Base-by-base conservation (phyloP, 1,140 invertebrate genomes). In the Phortica variegata region DNA sequence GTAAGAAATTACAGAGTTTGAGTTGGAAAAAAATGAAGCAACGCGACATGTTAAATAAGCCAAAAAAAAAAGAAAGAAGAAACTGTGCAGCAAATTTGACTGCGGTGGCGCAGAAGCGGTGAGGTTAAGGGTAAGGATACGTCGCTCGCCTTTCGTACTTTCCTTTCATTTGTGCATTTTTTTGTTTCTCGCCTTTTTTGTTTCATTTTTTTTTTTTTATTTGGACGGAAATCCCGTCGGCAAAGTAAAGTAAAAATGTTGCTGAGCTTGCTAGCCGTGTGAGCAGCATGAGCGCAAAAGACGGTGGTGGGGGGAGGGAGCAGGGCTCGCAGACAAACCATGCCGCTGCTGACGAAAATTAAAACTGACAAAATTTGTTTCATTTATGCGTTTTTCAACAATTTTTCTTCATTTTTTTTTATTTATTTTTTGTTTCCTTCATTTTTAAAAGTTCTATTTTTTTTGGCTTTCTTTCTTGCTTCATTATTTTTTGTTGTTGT, bases 361-460 rank as follows among this genome's bases (percentile, higher is more conserved):
- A 63, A 68, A 69, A 68, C 63, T 68, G 63, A 68, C 63, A 68
- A 68, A 68, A 68, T 69, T 68, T 68, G 63, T 68, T 52, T 26
- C 23, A 26, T 26, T 26, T 26, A 26, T 26, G 23, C 23, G 23
- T 26, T 26, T 15, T 13, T 32, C 29, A 19, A 6, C 18, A n/a
- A 32, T 7, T 43, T 43, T 36, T 16, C 23, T 7, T 36, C 36
- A 33, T 17, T 46, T 46, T 44, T 6, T 7, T 36, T 29, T 16
- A 21, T 37, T 47, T 19, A 16, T 17, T 37, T 44, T 44, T 3
- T 8, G 12, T 31, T 3, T 29, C 20, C 36, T 36, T 18, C 16
- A 19, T 26, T 45, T 46, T 38, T 12, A 8, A 12, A 21, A n/a
- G n/a, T 36, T 39, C n/a, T 36, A 18, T 45, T 49, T 41, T 12